A percentile compares a stretch with the other conserved stretches of the same genome.
phyloP scores from a whole-genome alignment of 2,113 vertebrate species.

The Rallus limicola region DNA sequence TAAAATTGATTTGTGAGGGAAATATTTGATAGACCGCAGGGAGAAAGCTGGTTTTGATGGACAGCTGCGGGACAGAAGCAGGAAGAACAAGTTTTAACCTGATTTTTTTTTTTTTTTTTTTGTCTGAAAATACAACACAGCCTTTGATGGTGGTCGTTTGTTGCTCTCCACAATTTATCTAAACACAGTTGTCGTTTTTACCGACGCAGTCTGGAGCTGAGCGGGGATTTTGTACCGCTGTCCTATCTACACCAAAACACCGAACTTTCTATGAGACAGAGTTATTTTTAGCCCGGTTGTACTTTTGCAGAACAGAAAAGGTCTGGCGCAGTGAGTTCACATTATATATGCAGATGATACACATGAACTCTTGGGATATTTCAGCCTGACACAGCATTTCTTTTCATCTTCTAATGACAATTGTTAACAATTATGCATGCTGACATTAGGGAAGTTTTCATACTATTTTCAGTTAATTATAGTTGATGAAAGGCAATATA shows the following conservation, averaged over 20 bases:
- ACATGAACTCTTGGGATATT: constrained; percentile 53
- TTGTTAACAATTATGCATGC: constrained; percentile 44
- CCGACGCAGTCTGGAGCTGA: constrained; percentile 21
- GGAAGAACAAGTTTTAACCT: constrained; percentile 85
- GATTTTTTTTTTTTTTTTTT: constrained; percentile 72
- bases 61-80: constrained; percentile 84
- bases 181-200: constrained; percentile 33
- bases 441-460: constrained; percentile 56
- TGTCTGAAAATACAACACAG: constrained; percentile 61
- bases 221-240: constrained; percentile 5
- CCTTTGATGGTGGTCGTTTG: constrained; percentile 50
- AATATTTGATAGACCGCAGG: constrained; percentile 96
- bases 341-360: constrained; percentile 66
- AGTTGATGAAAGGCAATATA: constrained; percentile 52
- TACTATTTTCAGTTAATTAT: constrained; percentile 66
- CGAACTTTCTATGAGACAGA: background rate
- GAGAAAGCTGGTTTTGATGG: constrained; percentile 88
- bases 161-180: constrained; percentile 51
- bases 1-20: constrained; percentile 99
- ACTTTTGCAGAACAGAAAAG: constrained; percentile 50
- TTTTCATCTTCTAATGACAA: constrained; percentile 64
- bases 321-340: constrained; percentile 43
- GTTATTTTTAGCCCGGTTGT: constrained; percentile 52
- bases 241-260: background rate
- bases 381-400: constrained; percentile 66